phyloP scores from a whole-genome alignment of 2,888 invertebrate species.

The Erebia aethiops region DNA sequence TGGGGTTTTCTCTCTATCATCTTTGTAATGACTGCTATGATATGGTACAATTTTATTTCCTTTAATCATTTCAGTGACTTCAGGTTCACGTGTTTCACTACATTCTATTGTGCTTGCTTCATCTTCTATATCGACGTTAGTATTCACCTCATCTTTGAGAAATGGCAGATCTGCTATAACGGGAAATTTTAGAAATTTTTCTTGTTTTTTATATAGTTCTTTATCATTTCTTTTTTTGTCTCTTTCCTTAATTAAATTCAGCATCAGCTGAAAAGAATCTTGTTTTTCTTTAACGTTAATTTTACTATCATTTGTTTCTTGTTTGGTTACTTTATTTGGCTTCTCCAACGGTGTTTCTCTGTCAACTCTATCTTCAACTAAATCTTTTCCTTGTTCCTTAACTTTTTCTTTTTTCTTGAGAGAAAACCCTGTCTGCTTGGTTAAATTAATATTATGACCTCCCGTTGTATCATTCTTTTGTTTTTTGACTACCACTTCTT shows the following conservation, averaged over 20 bases:
- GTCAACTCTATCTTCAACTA: background rate
- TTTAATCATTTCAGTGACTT: conserved; percentile 46
- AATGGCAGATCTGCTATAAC: conserved; percentile 30
- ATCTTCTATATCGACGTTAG: conserved; percentile 25
- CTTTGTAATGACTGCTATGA: conserved; percentile 24
- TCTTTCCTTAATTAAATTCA: conserved; percentile 42
- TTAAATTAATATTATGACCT: background rate
- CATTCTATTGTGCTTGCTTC: conserved; percentile 49
- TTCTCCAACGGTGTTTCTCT: background rate
- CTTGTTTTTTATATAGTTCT: conserved; percentile 32
- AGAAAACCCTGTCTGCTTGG: background rate
- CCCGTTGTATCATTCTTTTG: background rate
- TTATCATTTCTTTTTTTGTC: conserved; percentile 28
- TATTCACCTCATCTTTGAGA: conserved; percentile 24
- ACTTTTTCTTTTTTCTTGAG: background rate
- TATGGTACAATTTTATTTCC: conserved; percentile 43
- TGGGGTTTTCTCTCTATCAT: conserved; percentile 33
- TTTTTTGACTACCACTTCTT: background rate
- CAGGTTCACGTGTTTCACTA: conserved; percentile 17
- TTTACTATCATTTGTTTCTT: background rate
- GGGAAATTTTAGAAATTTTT: conserved; percentile 42
- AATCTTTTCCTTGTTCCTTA: background rate
- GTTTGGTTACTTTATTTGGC: background rate
- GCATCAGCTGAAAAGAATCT: conserved; percentile 36
- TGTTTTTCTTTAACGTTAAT: conserved; percentile 3